phyloP scores from a whole-genome alignment of 2,888 invertebrate genomes.

The Catonia carolina region DNA sequence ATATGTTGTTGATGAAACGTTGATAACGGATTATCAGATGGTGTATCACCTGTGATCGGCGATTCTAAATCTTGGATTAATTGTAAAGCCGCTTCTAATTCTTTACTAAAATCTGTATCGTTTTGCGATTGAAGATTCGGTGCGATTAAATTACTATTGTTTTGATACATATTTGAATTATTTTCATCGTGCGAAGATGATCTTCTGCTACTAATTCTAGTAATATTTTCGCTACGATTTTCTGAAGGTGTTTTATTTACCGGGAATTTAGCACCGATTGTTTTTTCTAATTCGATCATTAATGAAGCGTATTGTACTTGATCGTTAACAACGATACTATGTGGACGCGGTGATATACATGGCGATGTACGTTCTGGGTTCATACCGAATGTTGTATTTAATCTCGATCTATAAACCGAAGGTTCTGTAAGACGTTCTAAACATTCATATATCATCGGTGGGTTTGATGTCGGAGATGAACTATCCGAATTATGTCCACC shows the following conservation, averaged over 20 bases:
- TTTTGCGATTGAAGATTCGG: constrained; percentile 30
- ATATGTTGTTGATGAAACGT: too few species aligned
- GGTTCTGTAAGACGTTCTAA: constrained; percentile 46
- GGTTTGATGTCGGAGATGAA: constrained; percentile 41
- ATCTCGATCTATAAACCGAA: constrained; percentile 43
- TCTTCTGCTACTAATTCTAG: constrained; percentile 20
- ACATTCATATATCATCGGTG: constrained; percentile 44
- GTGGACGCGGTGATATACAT: constrained; percentile 35
- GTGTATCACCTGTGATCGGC: constrained; percentile 41
- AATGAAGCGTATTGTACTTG: constrained; percentile 47
- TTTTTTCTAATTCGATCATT: constrained; percentile 46
- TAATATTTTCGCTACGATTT: constrained; percentile 42
- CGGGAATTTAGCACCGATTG: constrained; percentile 38
- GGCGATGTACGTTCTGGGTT: constrained; percentile 26
- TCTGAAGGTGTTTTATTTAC: constrained; percentile 30
- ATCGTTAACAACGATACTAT: constrained; percentile 36
- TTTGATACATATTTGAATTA: neutral
- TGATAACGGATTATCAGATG: constrained; percentile 8
- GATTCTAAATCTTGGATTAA: constrained; percentile 48
- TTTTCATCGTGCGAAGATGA: constrained; percentile 14
- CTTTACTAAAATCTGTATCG: constrained; percentile 42
- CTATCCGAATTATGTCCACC: constrained; percentile 35
- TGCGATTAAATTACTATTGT: neutral
- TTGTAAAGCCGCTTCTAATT: constrained; percentile 47
- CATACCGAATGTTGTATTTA: constrained; percentile 39